Percentiles rank a stretch among this genome's conserved stretches.
Conservation (phyloP, 2,113 vertebrate species). For the Tetrao urogallus region DNA sequence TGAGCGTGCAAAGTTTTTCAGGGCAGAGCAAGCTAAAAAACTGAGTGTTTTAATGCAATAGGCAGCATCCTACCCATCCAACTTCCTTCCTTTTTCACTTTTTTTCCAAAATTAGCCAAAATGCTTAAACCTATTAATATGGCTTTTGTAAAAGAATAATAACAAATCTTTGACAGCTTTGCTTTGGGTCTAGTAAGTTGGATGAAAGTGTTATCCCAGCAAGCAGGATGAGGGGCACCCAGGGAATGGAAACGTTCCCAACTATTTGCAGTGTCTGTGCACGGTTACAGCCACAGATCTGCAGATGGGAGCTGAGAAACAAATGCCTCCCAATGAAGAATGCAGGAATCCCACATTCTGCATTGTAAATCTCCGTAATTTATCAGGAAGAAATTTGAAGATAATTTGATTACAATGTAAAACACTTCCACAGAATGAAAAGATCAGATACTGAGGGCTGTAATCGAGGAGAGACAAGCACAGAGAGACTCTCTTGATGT, state of each 20-base stretch:
- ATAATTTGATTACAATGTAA: conserved; percentile 35
- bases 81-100: neutral
- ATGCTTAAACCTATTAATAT: neutral
- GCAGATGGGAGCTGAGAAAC: neutral
- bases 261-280: neutral
- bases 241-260: neutral
- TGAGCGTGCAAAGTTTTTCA: neutral
- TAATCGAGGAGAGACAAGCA: conserved; percentile 17
- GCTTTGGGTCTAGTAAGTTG: neutral
- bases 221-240: neutral
- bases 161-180: neutral
- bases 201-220: neutral
- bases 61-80: neutral
- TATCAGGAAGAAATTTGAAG: conserved; percentile 20
- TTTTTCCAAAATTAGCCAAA: conserved; percentile 18
- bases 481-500: neutral
- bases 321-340: neutral
- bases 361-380: conserved; percentile 7
- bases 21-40: neutral
- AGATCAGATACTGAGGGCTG: conserved; percentile 12
- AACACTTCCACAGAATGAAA: conserved; percentile 39
- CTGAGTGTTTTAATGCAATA: neutral
- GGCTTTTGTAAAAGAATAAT: neutral
- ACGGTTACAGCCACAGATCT: neutral
- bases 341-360: neutral